Percentiles rank a stretch among this genome's conserved stretches.
These are phyloP conservation scores for Epinephelus lanceolatus DNA, from an alignment of 2,113 vertebrate species.

Conservation along the genomic window DNA sequence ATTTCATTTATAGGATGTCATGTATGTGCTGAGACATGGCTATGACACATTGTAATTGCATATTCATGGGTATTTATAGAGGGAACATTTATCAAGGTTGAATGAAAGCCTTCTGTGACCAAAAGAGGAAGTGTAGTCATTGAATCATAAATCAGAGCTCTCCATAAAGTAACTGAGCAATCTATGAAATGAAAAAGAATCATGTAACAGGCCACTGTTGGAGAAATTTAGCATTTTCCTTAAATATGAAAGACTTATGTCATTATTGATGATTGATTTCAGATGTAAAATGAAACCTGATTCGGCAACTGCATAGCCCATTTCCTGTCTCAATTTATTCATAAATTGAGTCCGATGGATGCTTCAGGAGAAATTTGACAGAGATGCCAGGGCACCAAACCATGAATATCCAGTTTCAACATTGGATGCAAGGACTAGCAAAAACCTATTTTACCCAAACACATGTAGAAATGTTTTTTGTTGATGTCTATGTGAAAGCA, in stretches of 20 bases:
- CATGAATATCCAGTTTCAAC: not conserved
- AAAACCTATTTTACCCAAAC: not conserved
- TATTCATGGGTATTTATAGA: conserved; percentile 42
- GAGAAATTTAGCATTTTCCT: not conserved
- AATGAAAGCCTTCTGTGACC: conserved; percentile 7
- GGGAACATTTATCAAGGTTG: conserved; percentile 31
- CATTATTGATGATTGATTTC: not conserved
- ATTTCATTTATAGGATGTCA: conserved; percentile 2
- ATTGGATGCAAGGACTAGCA: not conserved
- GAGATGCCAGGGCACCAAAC: not conserved
- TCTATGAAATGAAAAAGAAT: not conserved
- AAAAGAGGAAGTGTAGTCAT: not conserved
- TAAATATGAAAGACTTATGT: not conserved
- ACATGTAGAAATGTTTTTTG: not conserved
- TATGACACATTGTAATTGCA: not conserved
- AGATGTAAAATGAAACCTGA: not conserved
- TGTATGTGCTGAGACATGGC: conserved; percentile 26
- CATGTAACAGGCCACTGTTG: not conserved
- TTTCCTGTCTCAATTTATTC: not conserved
- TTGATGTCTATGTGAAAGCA: not conserved
- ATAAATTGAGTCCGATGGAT: not conserved
- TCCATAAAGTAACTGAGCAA: not conserved
- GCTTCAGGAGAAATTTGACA: not conserved
- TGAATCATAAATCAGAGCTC: not conserved
- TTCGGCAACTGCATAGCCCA: not conserved